These are phyloP conservation scores for Ooceraea biroi DNA, from an alignment of 1,140 invertebrate genomes.

Conservation along the genomic window DNA sequence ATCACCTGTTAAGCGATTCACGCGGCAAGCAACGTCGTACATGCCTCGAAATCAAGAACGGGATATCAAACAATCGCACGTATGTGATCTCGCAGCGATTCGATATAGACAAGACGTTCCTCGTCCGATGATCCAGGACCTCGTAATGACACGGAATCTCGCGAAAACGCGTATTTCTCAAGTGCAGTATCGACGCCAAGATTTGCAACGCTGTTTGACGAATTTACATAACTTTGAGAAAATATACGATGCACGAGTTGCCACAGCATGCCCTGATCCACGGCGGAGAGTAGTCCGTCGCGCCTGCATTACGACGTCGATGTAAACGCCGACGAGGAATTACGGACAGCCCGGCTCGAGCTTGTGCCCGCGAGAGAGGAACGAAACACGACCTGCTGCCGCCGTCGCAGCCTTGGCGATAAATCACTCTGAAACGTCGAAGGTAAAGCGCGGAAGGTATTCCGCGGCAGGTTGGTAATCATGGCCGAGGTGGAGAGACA, in stretches of 20 bases:
- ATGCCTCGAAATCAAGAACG: not conserved
- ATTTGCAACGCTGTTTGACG: too few species aligned
- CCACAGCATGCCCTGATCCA: not conserved
- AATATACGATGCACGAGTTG: not conserved
- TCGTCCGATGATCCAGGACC: too few species aligned
- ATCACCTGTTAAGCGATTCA: conserved; percentile 65
- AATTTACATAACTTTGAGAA: not conserved
- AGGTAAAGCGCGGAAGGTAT: conserved; percentile 51
- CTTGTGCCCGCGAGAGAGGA: conserved; percentile 10
- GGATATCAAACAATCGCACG: not conserved
- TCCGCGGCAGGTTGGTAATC: conserved; percentile 61
- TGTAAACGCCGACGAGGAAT: conserved; percentile 38
- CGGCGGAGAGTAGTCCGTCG: not conserved
- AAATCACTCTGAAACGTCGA: conserved; percentile 67
- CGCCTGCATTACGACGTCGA: conserved; percentile 7
- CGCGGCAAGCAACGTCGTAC: conserved; percentile 30
- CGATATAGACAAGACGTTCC: too few species aligned
- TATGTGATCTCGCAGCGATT: too few species aligned
- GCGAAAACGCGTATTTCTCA: not conserved
- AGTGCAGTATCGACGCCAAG: too few species aligned
- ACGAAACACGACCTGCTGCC: not conserved
- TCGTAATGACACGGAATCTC: too few species aligned
- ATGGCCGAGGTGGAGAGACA: conserved; percentile 60
- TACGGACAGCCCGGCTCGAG: conserved; percentile 21
- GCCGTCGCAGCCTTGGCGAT: conserved; percentile 22